These are phyloP conservation scores for Conistra vaccinii DNA, from an alignment of 2,888 invertebrate species.

Conservation along the genomic window DNA sequence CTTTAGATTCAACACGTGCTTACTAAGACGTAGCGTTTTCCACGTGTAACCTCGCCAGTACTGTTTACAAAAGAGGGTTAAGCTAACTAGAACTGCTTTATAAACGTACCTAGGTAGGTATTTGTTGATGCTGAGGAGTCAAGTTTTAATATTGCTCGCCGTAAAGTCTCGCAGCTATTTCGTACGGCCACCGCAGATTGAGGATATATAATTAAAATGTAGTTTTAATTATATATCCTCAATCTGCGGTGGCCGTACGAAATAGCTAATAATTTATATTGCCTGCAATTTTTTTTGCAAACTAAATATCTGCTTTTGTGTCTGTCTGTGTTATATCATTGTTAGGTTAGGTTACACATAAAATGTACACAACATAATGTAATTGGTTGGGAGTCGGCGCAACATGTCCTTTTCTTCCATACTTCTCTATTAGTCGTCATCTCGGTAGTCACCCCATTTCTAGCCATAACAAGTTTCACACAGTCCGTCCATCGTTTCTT, in stretches of 20 bases:
- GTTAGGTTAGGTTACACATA: too few species aligned
- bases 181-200: not conserved
- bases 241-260: not conserved
- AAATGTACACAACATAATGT: too few species aligned
- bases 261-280: not conserved
- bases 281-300: not conserved
- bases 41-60: conserved; percentile 31
- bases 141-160: not conserved
- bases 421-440: too few species aligned
- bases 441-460: too few species aligned
- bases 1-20: not conserved
- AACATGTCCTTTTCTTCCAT: too few species aligned
- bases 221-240: too few species aligned
- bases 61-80: not conserved
- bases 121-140: not conserved
- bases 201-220: too few species aligned
- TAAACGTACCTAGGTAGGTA: not conserved
- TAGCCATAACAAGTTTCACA: too few species aligned
- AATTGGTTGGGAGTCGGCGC: too few species aligned
- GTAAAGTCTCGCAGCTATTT: not conserved
- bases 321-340: not conserved
- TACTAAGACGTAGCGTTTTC: too few species aligned
- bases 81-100: not conserved
- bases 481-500: too few species aligned
- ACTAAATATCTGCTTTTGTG: not conserved